Base-by-base conservation (phyloP, 2,113 vertebrate species). In the Thryonomys swinderianus region DNA sequence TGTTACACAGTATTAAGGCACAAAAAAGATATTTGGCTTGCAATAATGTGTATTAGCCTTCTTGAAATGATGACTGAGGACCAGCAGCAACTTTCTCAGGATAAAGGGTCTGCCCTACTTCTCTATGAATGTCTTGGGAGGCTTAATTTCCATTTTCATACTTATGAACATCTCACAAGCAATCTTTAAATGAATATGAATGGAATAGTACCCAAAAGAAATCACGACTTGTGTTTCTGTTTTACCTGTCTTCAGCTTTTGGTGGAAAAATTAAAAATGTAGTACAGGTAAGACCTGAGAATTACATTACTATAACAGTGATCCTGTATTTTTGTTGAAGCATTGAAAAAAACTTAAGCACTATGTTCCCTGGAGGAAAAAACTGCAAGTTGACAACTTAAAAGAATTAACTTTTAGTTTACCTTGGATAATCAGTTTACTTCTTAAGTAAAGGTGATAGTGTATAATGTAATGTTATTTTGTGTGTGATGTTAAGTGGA, bases 391-490 rank as follows among this genome's bases (percentile, higher is more conserved):
- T 67, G 40, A 51, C 53, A 89, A 61, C 42, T 90, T 59, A 92
- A 85, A 74, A n/a, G 91, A 85, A 74, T 45, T 84, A 95, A 85
- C 83, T 96, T 97, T 97, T 87, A 96, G 87, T 55, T 11, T 91
- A 84, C 96, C 97, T 97, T 97, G 96, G 96, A 37, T 97, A 90
- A 95, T 37, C 86, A 93, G 61, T 96, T 96, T 76, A 83, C 12
- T 91, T 93, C 92, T 96, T 97, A 3, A 94, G 78, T 94, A 71
- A 98, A 97, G 98, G 98, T 98, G 98, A 97, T 98, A 98, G 98
- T 69, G 92, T 98, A 40, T 98, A 97, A 94, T 93, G 96, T 98
- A 95, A 87, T 95, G 97, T 97, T 53, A 80, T 96, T 98, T 95
- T 97, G 94, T 96, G 97, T 91, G 78, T 93, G 96, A 96, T 95